A percentile compares a stretch with the other conserved stretches of the same genome.
These are phyloP conservation scores for Marasmarcha lunaedactyla DNA, from an alignment of 2,888 invertebrate species.

Conservation along the genomic window DNA sequence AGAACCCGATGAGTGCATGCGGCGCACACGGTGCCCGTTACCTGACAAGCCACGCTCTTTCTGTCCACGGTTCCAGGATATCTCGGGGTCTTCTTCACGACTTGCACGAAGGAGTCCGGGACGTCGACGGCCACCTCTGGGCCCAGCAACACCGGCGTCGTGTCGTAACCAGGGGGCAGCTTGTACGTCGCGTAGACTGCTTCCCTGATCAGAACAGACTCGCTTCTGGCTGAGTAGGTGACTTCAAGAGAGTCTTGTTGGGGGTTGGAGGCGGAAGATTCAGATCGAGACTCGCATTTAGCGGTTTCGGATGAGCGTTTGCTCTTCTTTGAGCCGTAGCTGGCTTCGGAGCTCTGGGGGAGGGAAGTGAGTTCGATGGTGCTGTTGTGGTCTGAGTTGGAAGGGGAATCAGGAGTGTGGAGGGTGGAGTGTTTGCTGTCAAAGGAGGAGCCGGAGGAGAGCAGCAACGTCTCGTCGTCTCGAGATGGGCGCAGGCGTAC, in stretches of 20 bases:
- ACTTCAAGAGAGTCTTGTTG: conserved; percentile 60
- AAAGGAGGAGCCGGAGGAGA: conserved; percentile 57
- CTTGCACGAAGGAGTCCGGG: conserved; percentile 87
- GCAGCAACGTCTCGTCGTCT: conserved; percentile 63
- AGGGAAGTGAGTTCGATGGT: conserved; percentile 49
- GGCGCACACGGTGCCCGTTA: conserved; percentile 44
- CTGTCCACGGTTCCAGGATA: conserved; percentile 73
- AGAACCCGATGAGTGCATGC: conserved; percentile 24
- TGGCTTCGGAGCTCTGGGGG: conserved; percentile 54
- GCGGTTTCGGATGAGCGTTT: conserved; percentile 55
- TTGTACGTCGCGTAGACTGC: conserved; percentile 60
- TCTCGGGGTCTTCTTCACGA: conserved; percentile 80
- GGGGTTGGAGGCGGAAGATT: conserved; percentile 51
- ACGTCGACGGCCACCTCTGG: conserved; percentile 88
- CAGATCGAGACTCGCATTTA: conserved; percentile 52
- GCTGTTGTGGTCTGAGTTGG: conserved; percentile 50
- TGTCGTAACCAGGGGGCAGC: conserved; percentile 56
- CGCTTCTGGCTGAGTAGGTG: conserved; percentile 59
- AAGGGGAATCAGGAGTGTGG: conserved; percentile 40
- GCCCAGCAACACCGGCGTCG: conserved; percentile 60
- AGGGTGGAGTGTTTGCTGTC: conserved; percentile 57
- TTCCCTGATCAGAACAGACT: conserved; percentile 60
- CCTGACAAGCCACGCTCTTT: conserved; percentile 60
- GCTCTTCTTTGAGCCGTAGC: conserved; percentile 56
- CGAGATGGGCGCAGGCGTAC: conserved; percentile 57